Evolutionary conservation across 2,888 invertebrate species (phyloP).

Genomic region (Sarcophaga carnaria): DNA sequence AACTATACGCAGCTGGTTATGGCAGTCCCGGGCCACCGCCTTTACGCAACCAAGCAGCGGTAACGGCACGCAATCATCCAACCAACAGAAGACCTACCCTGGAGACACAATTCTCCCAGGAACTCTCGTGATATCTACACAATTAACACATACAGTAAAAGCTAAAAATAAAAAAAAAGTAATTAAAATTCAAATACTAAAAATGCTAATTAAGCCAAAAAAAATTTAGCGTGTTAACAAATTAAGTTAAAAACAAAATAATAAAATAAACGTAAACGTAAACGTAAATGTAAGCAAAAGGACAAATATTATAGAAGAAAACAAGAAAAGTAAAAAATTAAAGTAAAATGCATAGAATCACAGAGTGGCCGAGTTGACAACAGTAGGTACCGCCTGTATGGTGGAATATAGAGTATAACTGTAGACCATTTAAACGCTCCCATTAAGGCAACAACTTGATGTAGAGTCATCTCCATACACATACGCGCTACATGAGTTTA

Average conservation of each 20-base stretch:
- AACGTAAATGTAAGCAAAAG: not conserved
- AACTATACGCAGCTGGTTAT: conserved; percentile 81
- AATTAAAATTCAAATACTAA: conserved; percentile 30
- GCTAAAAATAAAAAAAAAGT: conserved; percentile 58
- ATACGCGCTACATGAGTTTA: not conserved
- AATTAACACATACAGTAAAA: conserved; percentile 76
- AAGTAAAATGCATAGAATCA: conserved; percentile 42
- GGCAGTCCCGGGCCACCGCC: conserved; percentile 82
- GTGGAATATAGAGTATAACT: conserved; percentile 8
- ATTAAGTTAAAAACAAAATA: conserved; percentile 58
- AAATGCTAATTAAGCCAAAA: conserved; percentile 35
- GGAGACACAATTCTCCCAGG: conserved; percentile 82
- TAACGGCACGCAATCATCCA: conserved; percentile 71
- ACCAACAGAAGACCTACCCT: conserved; percentile 81
- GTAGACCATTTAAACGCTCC: conserved; percentile 17
- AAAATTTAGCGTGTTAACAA: conserved; percentile 62
- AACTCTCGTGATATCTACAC: conserved; percentile 83
- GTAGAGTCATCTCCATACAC: conserved; percentile 1
- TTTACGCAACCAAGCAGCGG: conserved; percentile 79
- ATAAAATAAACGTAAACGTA: not conserved
- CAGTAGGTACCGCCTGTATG: conserved; percentile 7
- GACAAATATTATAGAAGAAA: conserved; percentile 33
- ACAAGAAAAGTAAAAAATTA: conserved; percentile 4
- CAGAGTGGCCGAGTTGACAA: conserved; percentile 38
- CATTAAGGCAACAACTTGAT: conserved; percentile 11